Evolutionary conservation across 2,113 vertebrate genomes (phyloP), one percentile per base, ranked within the genome.

Genomic region (Solenodon paradoxus): DNA sequence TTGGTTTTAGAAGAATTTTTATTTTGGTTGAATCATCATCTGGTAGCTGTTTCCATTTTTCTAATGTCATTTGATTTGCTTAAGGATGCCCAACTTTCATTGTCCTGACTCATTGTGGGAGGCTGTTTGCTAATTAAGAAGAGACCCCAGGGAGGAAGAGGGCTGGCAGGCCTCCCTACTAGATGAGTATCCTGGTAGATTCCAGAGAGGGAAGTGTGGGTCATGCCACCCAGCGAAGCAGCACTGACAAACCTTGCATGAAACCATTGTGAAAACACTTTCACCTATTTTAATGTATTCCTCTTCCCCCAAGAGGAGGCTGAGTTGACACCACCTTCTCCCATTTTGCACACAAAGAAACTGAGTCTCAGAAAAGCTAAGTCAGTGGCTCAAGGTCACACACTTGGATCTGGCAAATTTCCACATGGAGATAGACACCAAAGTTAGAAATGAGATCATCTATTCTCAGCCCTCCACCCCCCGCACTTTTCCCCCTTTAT

Each of bases 1-100:
- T 0, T 42, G 7, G n/a, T 66, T 45, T 86, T 57, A 61, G 63
- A 59, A 89, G 19, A 79, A 79, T 79, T 74, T 92, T 93, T 66
- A 28, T 87, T 94, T 55, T 2, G 30, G 64, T 42, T 79, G 74
- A 79, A 22, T 95, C 87, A 87, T 88, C 47, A 59, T 68, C 53
- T 75, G 74, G 53, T 79, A 40, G 38, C 77, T 86, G 0, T 74
- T 86, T 92, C 91, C 68, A 24, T 64, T 92, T 89, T 92, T 35
- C 49, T 69, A 28, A 91, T 83, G 68, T 68, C 68, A 63, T 57
- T 90, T 59, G 86, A 88, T 96, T 69, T 74, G 59, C 79, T 96
- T 57, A 68, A 66, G 66, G 79, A 47, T 83, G 57, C 59, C 86
- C 51, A 68, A 0, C 68, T n/a, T 72, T 80, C 28, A 59, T 57